These are phyloP conservation scores for Semaprochilodus insignis DNA, from an alignment of 2,797 vertebrate species.

Conservation along the genomic window DNA sequence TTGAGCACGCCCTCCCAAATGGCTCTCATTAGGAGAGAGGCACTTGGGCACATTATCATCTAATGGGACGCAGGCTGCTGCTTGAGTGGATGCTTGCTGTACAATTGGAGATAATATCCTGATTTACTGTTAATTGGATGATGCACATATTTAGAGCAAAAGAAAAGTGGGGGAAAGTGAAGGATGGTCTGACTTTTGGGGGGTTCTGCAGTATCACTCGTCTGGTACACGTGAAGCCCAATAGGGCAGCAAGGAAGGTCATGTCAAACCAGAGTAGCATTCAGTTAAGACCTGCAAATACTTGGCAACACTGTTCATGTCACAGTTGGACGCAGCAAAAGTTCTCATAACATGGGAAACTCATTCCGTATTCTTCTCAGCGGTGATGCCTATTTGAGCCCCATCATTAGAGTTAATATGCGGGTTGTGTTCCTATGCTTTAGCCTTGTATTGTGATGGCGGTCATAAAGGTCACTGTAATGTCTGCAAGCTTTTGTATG, in stretches of 20 bases:
- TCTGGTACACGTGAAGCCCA: neutral
- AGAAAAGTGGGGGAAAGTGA: slow-evolving; percentile 2
- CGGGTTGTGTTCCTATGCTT: neutral
- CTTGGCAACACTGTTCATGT: neutral
- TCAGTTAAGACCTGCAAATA: neutral
- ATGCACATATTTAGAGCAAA: slow-evolving; percentile 5
- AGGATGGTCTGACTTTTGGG: neutral
- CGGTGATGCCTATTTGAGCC: neutral
- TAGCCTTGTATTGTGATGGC: neutral
- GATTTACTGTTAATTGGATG: slow-evolving; percentile 39
- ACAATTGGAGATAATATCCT: slow-evolving; percentile 33
- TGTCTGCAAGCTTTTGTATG: neutral
- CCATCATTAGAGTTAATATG: neutral
- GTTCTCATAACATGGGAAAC: neutral
- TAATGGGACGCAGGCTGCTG: slow-evolving; percentile 36
- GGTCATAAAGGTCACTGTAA: neutral
- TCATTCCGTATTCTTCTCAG: neutral
- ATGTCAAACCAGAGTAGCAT: neutral
- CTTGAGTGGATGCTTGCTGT: slow-evolving; percentile 24
- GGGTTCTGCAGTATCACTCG: no score
- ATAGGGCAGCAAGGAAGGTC: neutral
- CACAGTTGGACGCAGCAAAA: neutral
- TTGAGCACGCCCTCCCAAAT: slow-evolving; percentile 56
- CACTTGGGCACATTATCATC: slow-evolving; percentile 43
- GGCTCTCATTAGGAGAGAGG: slow-evolving; percentile 52